Evolutionary conservation across 2,888 invertebrate genomes (phyloP).

Genomic region (Ethmia dodecea): DNA sequence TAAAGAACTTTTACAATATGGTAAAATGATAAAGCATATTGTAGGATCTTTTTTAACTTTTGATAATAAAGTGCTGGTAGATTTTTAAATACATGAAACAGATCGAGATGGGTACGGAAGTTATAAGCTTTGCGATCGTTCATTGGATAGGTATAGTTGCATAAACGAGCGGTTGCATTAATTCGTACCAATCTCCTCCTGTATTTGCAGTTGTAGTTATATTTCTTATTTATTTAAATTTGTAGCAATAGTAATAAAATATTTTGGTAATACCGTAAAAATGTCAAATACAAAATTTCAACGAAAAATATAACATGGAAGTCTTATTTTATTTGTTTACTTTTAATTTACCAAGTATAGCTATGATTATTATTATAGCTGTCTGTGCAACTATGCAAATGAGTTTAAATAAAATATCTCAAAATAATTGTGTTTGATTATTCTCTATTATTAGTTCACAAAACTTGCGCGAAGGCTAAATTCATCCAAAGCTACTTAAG

Average conservation of each 20-base stretch:
- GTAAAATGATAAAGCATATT: constrained; percentile 52
- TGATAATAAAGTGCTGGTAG: constrained; percentile 75
- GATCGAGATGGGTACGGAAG: constrained; percentile 71
- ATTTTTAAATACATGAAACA: constrained; percentile 43
- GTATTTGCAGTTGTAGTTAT: constrained; percentile 65
- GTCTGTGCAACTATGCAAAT: constrained; percentile 63
- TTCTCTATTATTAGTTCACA: no score
- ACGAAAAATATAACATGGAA: constrained; percentile 11
- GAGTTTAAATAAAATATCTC: constrained; percentile 70
- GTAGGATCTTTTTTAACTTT: constrained; percentile 73
- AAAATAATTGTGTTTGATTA: no score
- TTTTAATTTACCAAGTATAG: constrained; percentile 54
- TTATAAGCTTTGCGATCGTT: constrained; percentile 53
- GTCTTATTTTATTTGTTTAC: constrained; percentile 47
- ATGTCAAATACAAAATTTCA: background rate
- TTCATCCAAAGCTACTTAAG: no score
- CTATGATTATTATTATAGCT: constrained; percentile 55
- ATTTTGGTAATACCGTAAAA: no score
- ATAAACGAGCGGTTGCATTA: constrained; percentile 53
- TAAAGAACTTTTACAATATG: constrained; percentile 64
- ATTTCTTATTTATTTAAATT: constrained; percentile 73
- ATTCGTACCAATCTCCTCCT: constrained; percentile 70
- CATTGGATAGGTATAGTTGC: constrained; percentile 32
- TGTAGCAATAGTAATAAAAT: constrained; percentile 60
- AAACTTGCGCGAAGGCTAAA: no score